Percentiles rank a stretch among this genome's conserved stretches.
Conservation (phyloP, 2,888 invertebrate species). For the Dryococelus australis region DNA sequence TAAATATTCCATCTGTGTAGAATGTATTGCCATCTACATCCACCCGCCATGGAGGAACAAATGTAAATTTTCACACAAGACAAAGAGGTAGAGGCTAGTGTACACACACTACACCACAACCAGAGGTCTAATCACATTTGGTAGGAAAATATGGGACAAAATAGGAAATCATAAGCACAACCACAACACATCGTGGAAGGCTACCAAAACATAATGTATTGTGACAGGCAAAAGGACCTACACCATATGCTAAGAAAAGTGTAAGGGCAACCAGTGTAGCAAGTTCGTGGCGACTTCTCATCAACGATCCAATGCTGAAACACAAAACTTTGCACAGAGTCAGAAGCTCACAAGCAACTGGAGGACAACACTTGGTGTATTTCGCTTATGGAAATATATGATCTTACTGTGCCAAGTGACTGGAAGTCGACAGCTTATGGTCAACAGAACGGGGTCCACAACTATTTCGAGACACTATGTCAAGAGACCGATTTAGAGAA, state of each 20-base stretch:
- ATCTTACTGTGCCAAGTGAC: no score
- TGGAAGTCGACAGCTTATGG: no score
- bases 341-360: not conserved
- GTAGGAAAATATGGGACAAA: constrained; percentile 5
- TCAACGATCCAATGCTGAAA: not conserved
- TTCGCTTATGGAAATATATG: no score
- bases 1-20: not conserved
- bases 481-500: constrained; percentile 30
- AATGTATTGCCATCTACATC: not conserved
- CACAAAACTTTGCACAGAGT: constrained; percentile 1
- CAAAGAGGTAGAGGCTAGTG: no score
- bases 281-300: not conserved
- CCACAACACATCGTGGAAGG: no score
- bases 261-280: not conserved
- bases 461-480: not conserved
- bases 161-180: not conserved
- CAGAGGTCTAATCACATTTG: not conserved
- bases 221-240: no score
- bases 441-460: constrained; percentile 12
- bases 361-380: no score
- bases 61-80: not conserved
- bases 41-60: not conserved
- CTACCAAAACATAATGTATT: no score
- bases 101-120: not conserved
- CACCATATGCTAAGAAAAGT: no score